Evolutionary conservation across 2,113 vertebrate genomes (phyloP).

Genomic region (Macquaria australasica): DNA sequence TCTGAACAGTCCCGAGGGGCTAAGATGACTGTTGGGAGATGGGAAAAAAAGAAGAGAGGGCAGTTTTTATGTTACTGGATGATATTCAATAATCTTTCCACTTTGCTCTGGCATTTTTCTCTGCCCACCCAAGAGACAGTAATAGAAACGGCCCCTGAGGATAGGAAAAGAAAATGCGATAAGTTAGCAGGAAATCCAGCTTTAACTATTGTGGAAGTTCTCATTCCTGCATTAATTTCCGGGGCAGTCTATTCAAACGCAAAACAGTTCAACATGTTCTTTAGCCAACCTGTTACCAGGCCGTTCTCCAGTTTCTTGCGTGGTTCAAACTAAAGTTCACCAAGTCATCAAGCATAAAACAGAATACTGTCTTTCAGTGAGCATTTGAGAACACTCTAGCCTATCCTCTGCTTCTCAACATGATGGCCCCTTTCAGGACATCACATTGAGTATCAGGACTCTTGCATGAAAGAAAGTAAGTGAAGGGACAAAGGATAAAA

Average conservation of each 20-base stretch:
- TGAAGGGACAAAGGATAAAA: slow-evolving; percentile 35
- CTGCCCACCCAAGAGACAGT: slow-evolving; percentile 25
- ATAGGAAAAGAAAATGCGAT: slow-evolving; percentile 32
- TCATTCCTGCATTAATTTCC: slow-evolving; percentile 47
- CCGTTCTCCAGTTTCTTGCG: background rate
- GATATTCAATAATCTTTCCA: slow-evolving; percentile 49
- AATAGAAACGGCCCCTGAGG: slow-evolving; percentile 55
- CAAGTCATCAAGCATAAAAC: background rate
- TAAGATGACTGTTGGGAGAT: slow-evolving; percentile 70
- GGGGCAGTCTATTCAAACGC: slow-evolving; percentile 9
- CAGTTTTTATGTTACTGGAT: slow-evolving; percentile 44
- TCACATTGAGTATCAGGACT: slow-evolving; percentile 21
- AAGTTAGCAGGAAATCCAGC: slow-evolving; percentile 38
- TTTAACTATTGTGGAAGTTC: slow-evolving; percentile 34
- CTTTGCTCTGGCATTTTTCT: slow-evolving; percentile 47
- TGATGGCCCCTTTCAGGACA: slow-evolving; percentile 7
- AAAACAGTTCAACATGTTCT: slow-evolving; percentile 34
- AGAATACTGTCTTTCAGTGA: background rate
- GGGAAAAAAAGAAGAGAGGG: slow-evolving; percentile 19
- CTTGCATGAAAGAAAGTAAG: slow-evolving; percentile 23
- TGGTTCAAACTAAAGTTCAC: slow-evolving; percentile 26
- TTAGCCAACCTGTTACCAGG: background rate
- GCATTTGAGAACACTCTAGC: background rate
- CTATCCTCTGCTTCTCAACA: slow-evolving; percentile 5
- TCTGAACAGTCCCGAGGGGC: slow-evolving; percentile 93